A percentile compares a stretch with the other conserved stretches of the same genome.
These are phyloP conservation scores for Hystrix brachyura DNA, from an alignment of 2,113 vertebrate genomes.

Conservation along the genomic window DNA sequence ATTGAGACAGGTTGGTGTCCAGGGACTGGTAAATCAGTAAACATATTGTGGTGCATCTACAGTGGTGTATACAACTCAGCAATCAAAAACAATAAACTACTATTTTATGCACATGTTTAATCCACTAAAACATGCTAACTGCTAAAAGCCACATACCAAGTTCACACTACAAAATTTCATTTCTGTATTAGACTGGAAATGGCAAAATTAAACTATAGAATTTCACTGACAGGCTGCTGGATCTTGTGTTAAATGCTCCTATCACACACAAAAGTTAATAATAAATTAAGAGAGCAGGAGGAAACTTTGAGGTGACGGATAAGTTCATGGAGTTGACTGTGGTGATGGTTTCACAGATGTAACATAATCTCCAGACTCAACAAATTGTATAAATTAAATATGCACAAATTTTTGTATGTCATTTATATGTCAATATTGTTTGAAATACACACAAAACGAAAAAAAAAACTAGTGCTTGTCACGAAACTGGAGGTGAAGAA, in stretches of 20 bases:
- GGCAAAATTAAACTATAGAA: neutral
- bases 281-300: neutral
- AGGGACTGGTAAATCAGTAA: neutral
- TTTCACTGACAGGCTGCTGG: neutral
- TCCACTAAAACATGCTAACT: neutral
- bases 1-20: neutral
- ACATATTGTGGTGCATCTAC: neutral
- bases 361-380: neutral
- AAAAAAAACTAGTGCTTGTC: neutral
- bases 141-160: neutral
- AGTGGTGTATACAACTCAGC: neutral
- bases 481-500: neutral
- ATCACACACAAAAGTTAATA: neutral
- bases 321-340: neutral
- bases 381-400: neutral
- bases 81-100: neutral
- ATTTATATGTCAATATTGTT: neutral
- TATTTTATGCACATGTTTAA: neutral
- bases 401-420: neutral
- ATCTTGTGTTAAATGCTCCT: neutral
- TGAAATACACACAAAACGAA: neutral
- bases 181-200: neutral
- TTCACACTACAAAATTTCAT: neutral
- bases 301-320: neutral
- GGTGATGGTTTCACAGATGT: neutral